These are phyloP conservation scores for Apis mellifera DNA, from an alignment of 1,140 invertebrate genomes.

Conservation along the genomic window Amel_HAv3.1 CM009933.2:7056001-7056500, in stretches of 20 bases:
- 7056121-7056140: no score
- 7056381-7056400: not conserved
- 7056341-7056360: no score
- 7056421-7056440: not conserved
- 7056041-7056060: not conserved
- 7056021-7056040: not conserved
- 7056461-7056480: slow-evolving; percentile 37
- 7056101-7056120: not conserved
- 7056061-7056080: not conserved
- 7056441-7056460: not conserved
- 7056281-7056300: no score
- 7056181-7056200: no score
- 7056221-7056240: no score
- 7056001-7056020: not conserved
- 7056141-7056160: no score
- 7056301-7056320: no score
- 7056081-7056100: not conserved
- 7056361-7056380: not conserved
- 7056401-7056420: not conserved
- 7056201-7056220: no score
- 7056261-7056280: no score
- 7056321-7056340: not conserved
- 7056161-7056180: no score
- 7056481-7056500: slow-evolving; percentile 31
- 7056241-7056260: no score